Evolutionary conservation across 2,797 vertebrate genomes (phyloP), one percentile per base, ranked within the genome.

Genomic region (Bufotes viridis): DNA sequence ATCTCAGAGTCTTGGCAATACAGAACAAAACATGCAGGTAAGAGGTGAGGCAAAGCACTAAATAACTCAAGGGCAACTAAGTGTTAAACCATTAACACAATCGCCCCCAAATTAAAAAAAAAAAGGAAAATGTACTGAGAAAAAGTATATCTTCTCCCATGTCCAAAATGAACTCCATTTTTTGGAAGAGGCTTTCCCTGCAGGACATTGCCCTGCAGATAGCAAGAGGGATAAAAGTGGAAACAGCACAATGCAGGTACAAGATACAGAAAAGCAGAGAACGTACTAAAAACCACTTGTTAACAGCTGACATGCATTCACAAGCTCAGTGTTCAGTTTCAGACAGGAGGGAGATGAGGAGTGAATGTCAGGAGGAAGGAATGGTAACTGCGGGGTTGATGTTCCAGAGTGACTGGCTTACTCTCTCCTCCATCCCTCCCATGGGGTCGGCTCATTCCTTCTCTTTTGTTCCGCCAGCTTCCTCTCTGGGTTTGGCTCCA

Each of bases 401-500:
- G 92, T 93, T 95, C 95, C 91, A 87, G 92, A 92, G 92, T 94
- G 82, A 93, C 92, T 91, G 90, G 91, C 92, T 92, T 93, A 93
- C 91, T 91, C 92, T 90, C 92, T 90, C 75, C 34, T 90, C 82
- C 78, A 85, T 90, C 91, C 90, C 93, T 93, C 93, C 91, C 91
- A 74, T 17, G 92, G 7, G 78, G 61, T 91, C 55, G 87, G 91
- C 93, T 97, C 96, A 97, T 90, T 95, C 95, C 92, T 97, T 96
- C 86, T 97, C 97, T 94, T 93, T 95, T 96, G 92, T 92, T 53
- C 53, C 55, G 95, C 96, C 92, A 96, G 0, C 95, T 96, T 99
- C 98, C 96, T 99, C 97, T 93, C 98, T 95, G 69, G 98, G 98
- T 93, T 97, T 97, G 92, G 98, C 98, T 91, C 98, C 98, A 67